These are phyloP conservation scores for Gymnarchus niloticus DNA, from an alignment of 2,113 vertebrate genomes.

Conservation along the genomic window DNA sequence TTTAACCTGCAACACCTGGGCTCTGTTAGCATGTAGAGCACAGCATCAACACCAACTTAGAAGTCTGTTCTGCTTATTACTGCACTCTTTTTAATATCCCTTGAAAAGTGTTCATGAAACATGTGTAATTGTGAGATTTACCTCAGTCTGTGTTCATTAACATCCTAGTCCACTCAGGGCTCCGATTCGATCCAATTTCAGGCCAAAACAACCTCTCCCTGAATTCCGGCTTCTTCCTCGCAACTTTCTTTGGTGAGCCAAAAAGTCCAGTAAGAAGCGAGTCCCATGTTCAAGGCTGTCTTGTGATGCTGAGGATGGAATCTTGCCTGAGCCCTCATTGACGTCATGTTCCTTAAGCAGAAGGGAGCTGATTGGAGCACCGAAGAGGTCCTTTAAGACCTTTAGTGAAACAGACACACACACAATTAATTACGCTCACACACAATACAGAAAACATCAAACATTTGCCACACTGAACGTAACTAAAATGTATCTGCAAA, in stretches of 20 bases:
- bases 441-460: neutral
- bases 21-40: neutral
- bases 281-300: neutral
- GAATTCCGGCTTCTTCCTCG: conserved; percentile 48
- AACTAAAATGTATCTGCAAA: neutral
- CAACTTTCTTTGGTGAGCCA: conserved; percentile 50
- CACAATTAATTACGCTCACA: neutral
- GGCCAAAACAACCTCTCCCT: conserved; percentile 66
- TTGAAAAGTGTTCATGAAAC: neutral
- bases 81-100: neutral
- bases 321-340: conserved; percentile 43
- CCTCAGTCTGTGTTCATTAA: conserved; percentile 33
- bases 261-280: conserved; percentile 51
- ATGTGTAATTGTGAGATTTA: neutral
- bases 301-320: conserved; percentile 14
- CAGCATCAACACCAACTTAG: neutral
- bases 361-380: conserved; percentile 48
- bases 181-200: conserved; percentile 75
- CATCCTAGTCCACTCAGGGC: conserved; percentile 70
- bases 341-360: conserved; percentile 48
- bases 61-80: neutral
- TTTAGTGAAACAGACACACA: conserved; percentile 24
- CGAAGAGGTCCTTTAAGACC: conserved; percentile 53
- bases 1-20: neutral
- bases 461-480: neutral